A percentile compares a stretch with the other conserved stretches of the same genome.
These are phyloP conservation scores for Tamandua tetradactyla DNA, from an alignment of 2,797 vertebrate genomes.

Conservation along the genomic window DNA sequence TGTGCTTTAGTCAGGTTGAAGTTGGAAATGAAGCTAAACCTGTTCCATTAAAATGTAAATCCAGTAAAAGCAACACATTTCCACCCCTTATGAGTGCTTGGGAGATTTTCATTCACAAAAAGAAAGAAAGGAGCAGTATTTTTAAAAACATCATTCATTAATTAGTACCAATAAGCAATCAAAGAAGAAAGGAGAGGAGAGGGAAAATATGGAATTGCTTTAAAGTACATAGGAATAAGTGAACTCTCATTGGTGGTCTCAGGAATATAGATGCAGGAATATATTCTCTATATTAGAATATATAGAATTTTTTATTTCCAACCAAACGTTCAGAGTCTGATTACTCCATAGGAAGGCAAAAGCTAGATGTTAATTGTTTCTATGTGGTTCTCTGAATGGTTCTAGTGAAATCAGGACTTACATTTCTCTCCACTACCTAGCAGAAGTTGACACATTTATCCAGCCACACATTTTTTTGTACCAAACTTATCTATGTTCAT, in stretches of 20 bases:
- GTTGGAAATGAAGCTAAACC: slow-evolving; percentile 58
- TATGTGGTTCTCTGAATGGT: neutral
- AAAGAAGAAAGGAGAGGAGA: neutral
- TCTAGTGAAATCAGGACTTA: neutral
- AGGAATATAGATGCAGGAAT: neutral
- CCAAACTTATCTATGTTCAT: neutral
- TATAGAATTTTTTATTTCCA: neutral
- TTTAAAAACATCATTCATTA: slow-evolving; percentile 2
- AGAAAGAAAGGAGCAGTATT: neutral
- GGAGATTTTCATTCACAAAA: neutral
- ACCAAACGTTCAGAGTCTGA: neutral
- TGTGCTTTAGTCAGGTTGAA: slow-evolving; percentile 48
- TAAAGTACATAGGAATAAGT: neutral
- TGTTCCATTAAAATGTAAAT: slow-evolving; percentile 38
- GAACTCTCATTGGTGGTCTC: neutral
- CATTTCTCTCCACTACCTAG: neutral
- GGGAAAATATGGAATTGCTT: neutral
- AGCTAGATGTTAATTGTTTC: neutral
- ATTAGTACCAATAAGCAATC: neutral
- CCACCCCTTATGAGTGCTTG: neutral
- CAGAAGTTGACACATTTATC: neutral
- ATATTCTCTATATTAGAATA: neutral
- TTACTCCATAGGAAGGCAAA: neutral
- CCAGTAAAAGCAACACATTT: slow-evolving; percentile 45
- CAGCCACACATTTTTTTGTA: neutral